A percentile compares a stretch with the other conserved stretches of the same genome.
Evolutionary conservation across 2,113 vertebrate genomes (phyloP).

Genomic region (Ceratotherium simum): DNA sequence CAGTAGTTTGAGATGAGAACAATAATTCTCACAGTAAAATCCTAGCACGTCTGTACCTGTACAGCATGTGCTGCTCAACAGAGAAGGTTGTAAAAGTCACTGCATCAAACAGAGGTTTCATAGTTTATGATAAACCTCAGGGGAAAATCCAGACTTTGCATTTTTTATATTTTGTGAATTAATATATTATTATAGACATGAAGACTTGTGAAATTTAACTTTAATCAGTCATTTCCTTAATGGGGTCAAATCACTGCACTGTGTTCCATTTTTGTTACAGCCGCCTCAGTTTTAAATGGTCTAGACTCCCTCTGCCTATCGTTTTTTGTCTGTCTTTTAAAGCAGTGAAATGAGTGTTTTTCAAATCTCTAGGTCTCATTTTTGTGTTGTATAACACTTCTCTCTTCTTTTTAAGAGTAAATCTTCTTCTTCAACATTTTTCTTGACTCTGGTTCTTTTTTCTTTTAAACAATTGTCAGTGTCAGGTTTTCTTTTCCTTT

Average conservation of each 20-base stretch:
- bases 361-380: neutral
- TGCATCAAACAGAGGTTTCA: neutral
- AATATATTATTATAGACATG: neutral
- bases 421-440: neutral
- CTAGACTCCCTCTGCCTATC: neutral
- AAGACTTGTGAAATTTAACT: neutral
- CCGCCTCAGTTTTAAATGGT: neutral
- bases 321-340: neutral
- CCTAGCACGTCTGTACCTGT: neutral
- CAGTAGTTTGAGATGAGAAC: neutral
- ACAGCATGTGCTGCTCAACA: neutral
- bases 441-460: neutral
- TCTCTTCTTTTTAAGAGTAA: neutral
- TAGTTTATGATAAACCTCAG: neutral
- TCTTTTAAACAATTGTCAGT: neutral
- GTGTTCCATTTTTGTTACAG: neutral
- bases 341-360: neutral
- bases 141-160: neutral
- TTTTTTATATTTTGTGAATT: conserved; percentile 46
- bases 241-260: neutral
- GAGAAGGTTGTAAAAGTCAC: neutral
- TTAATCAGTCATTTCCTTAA: neutral
- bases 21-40: neutral
- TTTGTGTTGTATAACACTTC: neutral
- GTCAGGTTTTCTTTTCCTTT: neutral